A percentile compares a stretch with the other conserved stretches of the same genome.
phyloP scores from a whole-genome alignment of 2,113 vertebrate species.

The Phoenicopterus ruber region DNA sequence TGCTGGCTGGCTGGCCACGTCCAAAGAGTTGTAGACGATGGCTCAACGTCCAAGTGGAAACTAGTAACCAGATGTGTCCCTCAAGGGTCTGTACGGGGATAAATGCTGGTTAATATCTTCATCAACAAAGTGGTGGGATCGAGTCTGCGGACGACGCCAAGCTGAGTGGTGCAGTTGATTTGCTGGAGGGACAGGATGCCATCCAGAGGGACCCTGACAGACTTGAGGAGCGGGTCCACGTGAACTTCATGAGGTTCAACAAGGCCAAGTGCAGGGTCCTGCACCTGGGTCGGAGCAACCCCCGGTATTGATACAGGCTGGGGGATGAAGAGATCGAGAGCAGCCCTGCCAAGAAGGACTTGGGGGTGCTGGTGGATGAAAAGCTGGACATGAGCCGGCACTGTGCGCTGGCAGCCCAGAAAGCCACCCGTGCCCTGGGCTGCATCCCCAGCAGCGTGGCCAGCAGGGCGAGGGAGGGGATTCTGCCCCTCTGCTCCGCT shows the following conservation, averaged over 20 bases:
- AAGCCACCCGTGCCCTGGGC: accelerated
- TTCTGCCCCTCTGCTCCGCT: neutral
- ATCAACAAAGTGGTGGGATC: neutral
- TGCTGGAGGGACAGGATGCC: neutral
- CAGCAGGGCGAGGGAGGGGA: neutral
- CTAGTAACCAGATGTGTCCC: neutral
- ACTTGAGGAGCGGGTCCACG: no score
- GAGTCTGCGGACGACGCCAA: neutral
- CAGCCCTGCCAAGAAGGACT: neutral
- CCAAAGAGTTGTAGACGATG: no score
- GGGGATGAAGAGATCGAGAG: neutral
- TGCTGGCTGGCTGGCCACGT: neutral
- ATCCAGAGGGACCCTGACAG: neutral
- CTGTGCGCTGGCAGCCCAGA: neutral
- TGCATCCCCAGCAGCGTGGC: neutral
- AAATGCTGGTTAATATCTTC: neutral
- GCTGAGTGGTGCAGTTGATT: neutral
- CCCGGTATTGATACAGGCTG: no score
- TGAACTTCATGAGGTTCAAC: neutral
- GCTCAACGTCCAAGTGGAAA: neutral
- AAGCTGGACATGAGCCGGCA: accelerated
- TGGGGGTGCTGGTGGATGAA: no score
- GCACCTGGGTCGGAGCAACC: no score
- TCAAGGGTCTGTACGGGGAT: neutral
- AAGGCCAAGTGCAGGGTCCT: neutral